Evolutionary conservation across 1,140 invertebrate species (phyloP), one percentile per base, ranked within the genome.

Genomic region (Bombyx mandarina): DNA sequence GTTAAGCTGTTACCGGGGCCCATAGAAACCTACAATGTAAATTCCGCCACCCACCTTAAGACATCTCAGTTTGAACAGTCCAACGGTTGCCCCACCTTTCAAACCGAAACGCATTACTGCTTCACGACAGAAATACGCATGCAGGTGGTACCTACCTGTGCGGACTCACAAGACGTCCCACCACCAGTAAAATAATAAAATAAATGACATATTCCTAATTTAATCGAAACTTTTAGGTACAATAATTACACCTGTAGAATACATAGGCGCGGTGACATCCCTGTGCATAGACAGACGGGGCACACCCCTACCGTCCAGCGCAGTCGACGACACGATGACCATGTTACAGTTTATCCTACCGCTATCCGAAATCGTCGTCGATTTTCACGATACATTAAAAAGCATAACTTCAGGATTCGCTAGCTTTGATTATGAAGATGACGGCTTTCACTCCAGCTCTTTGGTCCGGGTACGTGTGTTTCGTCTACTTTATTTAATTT

Each of bases 361-460:
- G 7, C 81, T 99, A 3, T 95, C 93, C 78, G 98, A 99, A 90
- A 94, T 99, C 42, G 93, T 99, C 2, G 77, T 98, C 3, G 97
- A 99, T 75, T 99, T 99, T 82, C 97, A 98, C 82, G 98, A 99
- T 82, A 89, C 91, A 35, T 84, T 99, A 0, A 99, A 99, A 88
- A 93, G 93, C 22, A 67, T 96, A 9, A 94, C 93, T 12, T 98
- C 97, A 2, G 98, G 98, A 8, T 99, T 97, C 89, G 98, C 97
- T 8, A 98, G 96, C 82, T 99, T 99, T 88, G 98, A 99, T 88
- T 99, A 99, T 86, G 96, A 99, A 88, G 95, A 98, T 83, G 79
- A 92, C 76, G 97, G 94, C 10, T 99, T 95, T 84, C 88, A 95
- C 78, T 53, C 80, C 10, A 93, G 94, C 60, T 77, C 91, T 61